A percentile compares a stretch with the other conserved stretches of the same genome.
Evolutionary conservation across 1,140 invertebrate genomes (phyloP).

Genomic region (Sarcophaga bullata): DNA sequence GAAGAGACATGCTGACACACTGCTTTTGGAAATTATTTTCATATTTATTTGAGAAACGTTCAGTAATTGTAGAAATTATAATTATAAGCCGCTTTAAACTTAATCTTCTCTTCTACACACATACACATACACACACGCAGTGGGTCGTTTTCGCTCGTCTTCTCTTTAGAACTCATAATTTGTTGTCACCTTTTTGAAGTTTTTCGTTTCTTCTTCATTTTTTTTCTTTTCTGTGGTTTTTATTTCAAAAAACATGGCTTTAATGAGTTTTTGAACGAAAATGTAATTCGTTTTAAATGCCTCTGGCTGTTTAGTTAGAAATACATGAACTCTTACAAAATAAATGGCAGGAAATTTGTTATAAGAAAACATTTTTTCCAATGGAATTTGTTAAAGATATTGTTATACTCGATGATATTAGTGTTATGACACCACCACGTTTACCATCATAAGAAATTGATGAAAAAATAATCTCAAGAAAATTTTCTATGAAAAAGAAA

Average conservation of each 20-base stretch:
- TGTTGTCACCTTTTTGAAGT: not conserved
- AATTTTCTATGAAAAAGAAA: too few relatives aligned
- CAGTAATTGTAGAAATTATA: conserved; percentile 8
- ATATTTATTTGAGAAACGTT: not conserved
- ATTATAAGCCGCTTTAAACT: not conserved
- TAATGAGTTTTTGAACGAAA: not conserved
- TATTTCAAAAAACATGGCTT: too few relatives aligned
- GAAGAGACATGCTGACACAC: not conserved
- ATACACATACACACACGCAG: too few relatives aligned
- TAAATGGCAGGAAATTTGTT: too few relatives aligned
- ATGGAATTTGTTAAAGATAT: too few relatives aligned
- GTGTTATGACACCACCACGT: too few relatives aligned
- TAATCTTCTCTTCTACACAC: too few relatives aligned
- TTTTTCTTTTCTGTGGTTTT: not conserved
- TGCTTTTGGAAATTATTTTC: not conserved
- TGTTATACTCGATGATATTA: too few relatives aligned
- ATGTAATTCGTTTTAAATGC: not conserved
- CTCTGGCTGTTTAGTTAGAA: not conserved
- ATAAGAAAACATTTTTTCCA: too few relatives aligned
- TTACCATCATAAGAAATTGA: too few relatives aligned
- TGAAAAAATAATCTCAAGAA: too few relatives aligned
- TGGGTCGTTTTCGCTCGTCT: not conserved
- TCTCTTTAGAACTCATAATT: not conserved
- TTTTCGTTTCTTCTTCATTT: not conserved
- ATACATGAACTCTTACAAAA: too few relatives aligned